These are phyloP conservation scores for Noctua janthina DNA, from an alignment of 2,888 invertebrate genomes.

Conservation along the genomic window DNA sequence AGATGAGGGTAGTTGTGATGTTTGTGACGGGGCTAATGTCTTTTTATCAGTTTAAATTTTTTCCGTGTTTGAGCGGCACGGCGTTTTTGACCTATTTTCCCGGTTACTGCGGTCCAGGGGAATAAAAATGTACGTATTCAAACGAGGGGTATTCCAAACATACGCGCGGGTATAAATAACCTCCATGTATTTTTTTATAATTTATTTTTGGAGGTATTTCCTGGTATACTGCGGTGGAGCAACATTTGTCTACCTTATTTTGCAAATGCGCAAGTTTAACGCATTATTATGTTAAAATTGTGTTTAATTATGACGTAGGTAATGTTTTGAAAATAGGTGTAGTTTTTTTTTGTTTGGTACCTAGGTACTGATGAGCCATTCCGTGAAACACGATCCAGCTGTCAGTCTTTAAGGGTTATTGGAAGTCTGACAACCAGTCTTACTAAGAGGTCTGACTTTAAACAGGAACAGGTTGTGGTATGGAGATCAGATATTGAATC, in stretches of 20 bases:
- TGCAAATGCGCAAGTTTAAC: conserved; percentile 49
- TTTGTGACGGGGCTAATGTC: conserved; percentile 82
- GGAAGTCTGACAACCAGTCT: not conserved
- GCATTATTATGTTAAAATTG: conserved; percentile 14
- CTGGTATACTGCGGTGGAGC: not conserved
- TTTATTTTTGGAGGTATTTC: conserved; percentile 56
- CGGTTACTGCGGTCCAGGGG: conserved; percentile 54
- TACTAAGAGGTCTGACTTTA: not conserved
- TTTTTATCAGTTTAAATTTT: conserved; percentile 85
- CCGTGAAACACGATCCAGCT: not conserved
- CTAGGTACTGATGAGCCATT: not conserved
- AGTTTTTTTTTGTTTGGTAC: not conserved
- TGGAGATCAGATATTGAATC: not conserved
- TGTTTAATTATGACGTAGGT: conserved; percentile 4
- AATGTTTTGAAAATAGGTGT: not conserved
- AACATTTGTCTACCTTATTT: conserved; percentile 42
- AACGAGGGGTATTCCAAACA: conserved; percentile 53
- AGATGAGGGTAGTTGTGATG: conserved; percentile 89
- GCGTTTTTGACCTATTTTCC: conserved; percentile 70
- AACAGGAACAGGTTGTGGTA: not conserved
- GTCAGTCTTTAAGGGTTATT: not conserved
- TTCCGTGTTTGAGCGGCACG: conserved; percentile 48
- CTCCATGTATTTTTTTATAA: conserved; percentile 55
- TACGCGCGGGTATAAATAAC: conserved; percentile 53
- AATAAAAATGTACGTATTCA: conserved; percentile 62